Conservation (phyloP, 2,888 invertebrate species). For the Serripes groenlandicus region DNA sequence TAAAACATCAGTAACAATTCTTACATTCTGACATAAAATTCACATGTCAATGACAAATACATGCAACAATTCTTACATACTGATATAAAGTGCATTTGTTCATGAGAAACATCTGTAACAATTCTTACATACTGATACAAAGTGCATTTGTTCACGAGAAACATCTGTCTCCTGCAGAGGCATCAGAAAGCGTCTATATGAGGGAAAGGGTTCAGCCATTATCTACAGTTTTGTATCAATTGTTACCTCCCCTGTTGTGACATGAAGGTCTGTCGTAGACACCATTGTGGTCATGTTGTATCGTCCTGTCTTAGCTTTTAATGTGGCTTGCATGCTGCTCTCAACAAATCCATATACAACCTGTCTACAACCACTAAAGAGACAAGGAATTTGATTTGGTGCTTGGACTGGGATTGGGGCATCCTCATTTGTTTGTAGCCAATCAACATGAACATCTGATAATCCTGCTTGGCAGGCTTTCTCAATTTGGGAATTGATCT, state of each 20-base stretch:
- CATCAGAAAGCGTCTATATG: no score
- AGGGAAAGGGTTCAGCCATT: no score
- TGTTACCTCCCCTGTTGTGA: slow-evolving; percentile 80
- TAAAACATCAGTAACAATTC: no score
- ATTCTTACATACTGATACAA: no score
- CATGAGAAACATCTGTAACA: no score
- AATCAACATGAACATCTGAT: slow-evolving; percentile 81
- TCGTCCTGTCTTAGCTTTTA: slow-evolving; percentile 78
- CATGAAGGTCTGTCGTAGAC: slow-evolving; percentile 78
- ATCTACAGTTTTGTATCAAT: background rate
- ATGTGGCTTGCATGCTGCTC: slow-evolving; percentile 83
- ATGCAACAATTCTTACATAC: no score
- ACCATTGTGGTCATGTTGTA: slow-evolving; percentile 80
- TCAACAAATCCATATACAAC: slow-evolving; percentile 85
- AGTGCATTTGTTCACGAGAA: no score
- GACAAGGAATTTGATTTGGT: slow-evolving; percentile 80
- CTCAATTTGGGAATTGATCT: slow-evolving; percentile 77
- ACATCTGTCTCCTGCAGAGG: no score
- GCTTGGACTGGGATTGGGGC: slow-evolving; percentile 79
- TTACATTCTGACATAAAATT: no score
- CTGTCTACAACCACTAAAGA: slow-evolving; percentile 84
- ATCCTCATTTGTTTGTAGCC: slow-evolving; percentile 80
- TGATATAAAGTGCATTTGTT: no score
- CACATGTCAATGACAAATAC: no score
- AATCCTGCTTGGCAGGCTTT: slow-evolving; percentile 82